phyloP scores from a whole-genome alignment of 2,888 invertebrate genomes.

The Cyaniris semiargus region DNA sequence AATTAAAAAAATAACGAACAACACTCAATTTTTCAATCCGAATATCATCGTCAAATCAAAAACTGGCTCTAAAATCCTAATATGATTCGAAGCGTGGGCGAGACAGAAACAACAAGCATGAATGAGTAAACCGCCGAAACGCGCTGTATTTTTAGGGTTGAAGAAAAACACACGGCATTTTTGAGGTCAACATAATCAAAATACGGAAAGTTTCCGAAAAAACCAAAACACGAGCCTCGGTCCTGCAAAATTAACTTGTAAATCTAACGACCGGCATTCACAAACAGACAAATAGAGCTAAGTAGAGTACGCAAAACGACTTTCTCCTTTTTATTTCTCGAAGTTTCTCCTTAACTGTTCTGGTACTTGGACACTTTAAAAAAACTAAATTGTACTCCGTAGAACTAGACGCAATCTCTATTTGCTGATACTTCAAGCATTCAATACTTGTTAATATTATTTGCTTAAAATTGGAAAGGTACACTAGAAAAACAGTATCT shows the following conservation, averaged over 20 bases:
- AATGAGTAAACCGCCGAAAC: neutral
- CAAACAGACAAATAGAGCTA: conserved; percentile 20
- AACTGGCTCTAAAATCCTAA: neutral
- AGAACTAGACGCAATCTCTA: neutral
- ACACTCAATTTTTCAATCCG: neutral
- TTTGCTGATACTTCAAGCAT: neutral
- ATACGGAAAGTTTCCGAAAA: conserved; percentile 17
- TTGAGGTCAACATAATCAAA: conserved; percentile 13
- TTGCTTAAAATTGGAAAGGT: no score
- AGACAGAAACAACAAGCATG: conserved; percentile 4
- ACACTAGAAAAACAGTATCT: no score
- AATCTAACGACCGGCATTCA: conserved; percentile 20
- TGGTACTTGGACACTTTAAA: neutral
- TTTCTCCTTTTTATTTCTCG: conserved; percentile 19
- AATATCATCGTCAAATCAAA: neutral
- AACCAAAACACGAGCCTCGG: neutral
- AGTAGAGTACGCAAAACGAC: conserved; percentile 10
- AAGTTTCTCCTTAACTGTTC: neutral
- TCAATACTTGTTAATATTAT: neutral
- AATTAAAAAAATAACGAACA: neutral
- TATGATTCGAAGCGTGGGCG: neutral
- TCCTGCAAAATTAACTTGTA: conserved; percentile 1
- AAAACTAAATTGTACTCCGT: neutral
- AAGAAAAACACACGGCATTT: conserved; percentile 19
- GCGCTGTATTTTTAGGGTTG: neutral